These are phyloP conservation scores for Acronicta alni DNA, from an alignment of 2,888 invertebrate genomes.

Conservation along the genomic window DNA sequence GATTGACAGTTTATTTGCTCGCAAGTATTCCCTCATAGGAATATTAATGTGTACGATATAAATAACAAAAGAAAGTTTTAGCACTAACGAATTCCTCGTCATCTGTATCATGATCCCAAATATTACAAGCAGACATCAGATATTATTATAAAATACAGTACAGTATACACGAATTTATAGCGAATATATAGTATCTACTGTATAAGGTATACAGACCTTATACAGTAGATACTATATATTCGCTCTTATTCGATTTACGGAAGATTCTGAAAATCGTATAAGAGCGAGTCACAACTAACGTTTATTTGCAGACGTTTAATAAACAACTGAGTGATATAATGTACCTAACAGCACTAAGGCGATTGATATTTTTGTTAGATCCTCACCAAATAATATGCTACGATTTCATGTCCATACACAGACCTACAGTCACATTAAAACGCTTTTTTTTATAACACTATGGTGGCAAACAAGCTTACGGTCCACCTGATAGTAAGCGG, in stretches of 20 bases:
- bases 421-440: constrained; percentile 3
- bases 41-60: background rate
- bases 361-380: constrained; percentile 22
- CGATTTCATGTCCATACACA: constrained; percentile 16
- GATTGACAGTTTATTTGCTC: background rate
- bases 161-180: constrained; percentile 6
- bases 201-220: no score
- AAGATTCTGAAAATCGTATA: constrained; percentile 22
- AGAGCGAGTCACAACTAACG: constrained; percentile 16
- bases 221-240: no score
- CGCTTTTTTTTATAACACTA: no score
- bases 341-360: constrained; percentile 39
- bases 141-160: background rate
- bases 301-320: constrained; percentile 37
- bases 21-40: background rate
- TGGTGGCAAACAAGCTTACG: no score
- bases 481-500: no score
- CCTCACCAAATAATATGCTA: constrained; percentile 15
- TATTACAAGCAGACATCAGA: background rate
- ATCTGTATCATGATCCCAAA: background rate
- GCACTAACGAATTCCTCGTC: background rate
- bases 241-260: no score
- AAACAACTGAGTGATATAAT: constrained; percentile 7
- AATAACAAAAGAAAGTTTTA: background rate
- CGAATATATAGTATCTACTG: no score